These are phyloP conservation scores for Toxonevra muliebris DNA, from an alignment of 2,888 invertebrate species.

Conservation along the genomic window DNA sequence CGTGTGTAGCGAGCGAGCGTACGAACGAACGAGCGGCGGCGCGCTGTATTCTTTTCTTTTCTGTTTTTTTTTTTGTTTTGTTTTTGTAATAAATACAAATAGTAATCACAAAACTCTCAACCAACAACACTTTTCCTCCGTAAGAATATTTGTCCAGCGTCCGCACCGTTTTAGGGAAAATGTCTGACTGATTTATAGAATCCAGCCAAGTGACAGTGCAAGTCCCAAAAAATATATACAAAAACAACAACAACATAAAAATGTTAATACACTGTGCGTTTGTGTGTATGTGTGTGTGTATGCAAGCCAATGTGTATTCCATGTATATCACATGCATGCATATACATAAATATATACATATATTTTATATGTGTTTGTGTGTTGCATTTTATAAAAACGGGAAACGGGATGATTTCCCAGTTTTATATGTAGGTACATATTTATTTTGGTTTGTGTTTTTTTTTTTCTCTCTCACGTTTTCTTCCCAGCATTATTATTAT, in stretches of 20 bases:
- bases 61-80: conserved; percentile 19
- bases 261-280: conserved; percentile 13
- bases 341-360: conserved; percentile 9
- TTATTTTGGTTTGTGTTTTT: background rate
- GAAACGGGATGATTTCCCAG: conserved; percentile 48
- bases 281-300: conserved; percentile 18
- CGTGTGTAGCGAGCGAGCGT: no score
- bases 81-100: conserved; percentile 7
- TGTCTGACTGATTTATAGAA: conserved; percentile 55
- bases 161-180: conserved; percentile 64
- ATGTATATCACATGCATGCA: conserved; percentile 2
- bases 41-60: background rate
- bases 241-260: conserved; percentile 29
- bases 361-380: conserved; percentile 13
- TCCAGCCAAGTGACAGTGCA: conserved; percentile 42
- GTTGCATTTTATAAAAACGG: conserved; percentile 27
- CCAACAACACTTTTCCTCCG: conserved; percentile 14
- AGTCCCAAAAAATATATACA: conserved; percentile 40
- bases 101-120: conserved; percentile 22
- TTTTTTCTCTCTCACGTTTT: conserved; percentile 12
- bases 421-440: conserved; percentile 39
- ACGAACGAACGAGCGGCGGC: no score
- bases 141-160: conserved; percentile 49
- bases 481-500: conserved; percentile 26
- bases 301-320: background rate